Evolutionary conservation across 2,797 vertebrate species (phyloP).

Genomic region (Muraenolepis orangiensis): DNA sequence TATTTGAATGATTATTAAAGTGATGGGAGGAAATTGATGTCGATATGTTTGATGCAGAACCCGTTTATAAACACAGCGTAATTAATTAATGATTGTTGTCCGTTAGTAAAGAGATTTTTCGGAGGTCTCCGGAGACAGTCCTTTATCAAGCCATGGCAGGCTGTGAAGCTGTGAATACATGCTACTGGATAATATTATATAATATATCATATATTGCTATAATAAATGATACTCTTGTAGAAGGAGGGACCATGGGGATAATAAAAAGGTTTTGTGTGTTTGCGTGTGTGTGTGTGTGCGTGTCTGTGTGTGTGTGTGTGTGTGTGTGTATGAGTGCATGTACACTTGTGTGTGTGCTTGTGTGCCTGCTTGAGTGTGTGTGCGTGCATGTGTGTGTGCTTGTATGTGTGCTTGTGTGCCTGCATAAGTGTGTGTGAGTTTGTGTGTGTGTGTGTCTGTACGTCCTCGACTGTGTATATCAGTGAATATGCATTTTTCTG

Average conservation of each 20-base stretch:
- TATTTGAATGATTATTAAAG: background rate
- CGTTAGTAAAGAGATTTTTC: background rate
- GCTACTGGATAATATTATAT: too few relatives aligned
- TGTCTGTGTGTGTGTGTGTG: background rate
- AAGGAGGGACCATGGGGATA: background rate
- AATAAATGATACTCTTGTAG: background rate
- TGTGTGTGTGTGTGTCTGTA: background rate
- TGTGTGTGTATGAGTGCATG: too few relatives aligned
- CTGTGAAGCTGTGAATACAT: background rate
- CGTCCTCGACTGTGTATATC: background rate
- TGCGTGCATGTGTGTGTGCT: too few relatives aligned
- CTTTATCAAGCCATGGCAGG: background rate
- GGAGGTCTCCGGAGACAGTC: too few relatives aligned
- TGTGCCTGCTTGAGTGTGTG: background rate
- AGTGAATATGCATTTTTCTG: background rate
- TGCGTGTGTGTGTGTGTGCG: background rate
- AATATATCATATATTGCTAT: background rate
- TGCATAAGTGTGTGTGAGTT: background rate
- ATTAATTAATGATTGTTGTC: background rate
- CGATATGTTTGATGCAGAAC: slow-evolving; percentile 39
- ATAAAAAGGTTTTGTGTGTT: background rate
- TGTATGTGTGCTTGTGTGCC: too few relatives aligned
- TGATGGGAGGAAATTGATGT: slow-evolving; percentile 2
- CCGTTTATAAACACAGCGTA: background rate
- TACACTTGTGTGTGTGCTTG: background rate